Base-by-base conservation (phyloP, 2,113 vertebrate species). In the Chauna torquata region DNA sequence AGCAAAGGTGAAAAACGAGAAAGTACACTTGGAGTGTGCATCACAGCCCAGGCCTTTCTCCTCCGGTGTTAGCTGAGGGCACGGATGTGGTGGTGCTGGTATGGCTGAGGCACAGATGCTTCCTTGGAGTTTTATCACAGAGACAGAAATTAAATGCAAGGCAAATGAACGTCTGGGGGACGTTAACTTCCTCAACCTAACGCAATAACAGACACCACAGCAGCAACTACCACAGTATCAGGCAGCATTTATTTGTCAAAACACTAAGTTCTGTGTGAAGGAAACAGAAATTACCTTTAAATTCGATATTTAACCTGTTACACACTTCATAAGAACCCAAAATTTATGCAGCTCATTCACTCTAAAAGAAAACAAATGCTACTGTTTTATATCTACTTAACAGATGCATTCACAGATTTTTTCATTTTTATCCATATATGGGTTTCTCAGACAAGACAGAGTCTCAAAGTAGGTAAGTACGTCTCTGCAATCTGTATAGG, bases 31-130 rank as follows among this genome's bases (percentile, higher is more conserved):
- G 32, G 11, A 52, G 40, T 2, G 6, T 2, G 3, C 20, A 10
- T 47, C 74, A 28, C 30, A 42, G 28, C 12, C n/a, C 30, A 24
- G 15, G 7, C 20, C 18, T 3, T 1, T 6, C 42, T 50, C 2
- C 16, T 34, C 36, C 30, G 32, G 27, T 2, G 0, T 9, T 13
- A 58, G 38, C 55, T n/a, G 1, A 1, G 49, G 16, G 0, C 0
- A 32, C 0, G 0, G 32, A 28, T 44, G n/a, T 1, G 1, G 75
- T 69, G 15, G 11, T n/a, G 36, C 32, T 32, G 54, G 16, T 0
- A 1, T 40, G 47, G 23, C 2, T 64, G 1, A 27, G 16, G 24
- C 66, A 74, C 27, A 38, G 8, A 25, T 27, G 13, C 9, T 72
- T 47, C 25, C 23, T 16, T 45, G 45, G 16, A 9, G 5, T 38